These are phyloP conservation scores for Zosterops borbonicus DNA, from an alignment of 2,113 vertebrate genomes.

Conservation along the genomic window DNA sequence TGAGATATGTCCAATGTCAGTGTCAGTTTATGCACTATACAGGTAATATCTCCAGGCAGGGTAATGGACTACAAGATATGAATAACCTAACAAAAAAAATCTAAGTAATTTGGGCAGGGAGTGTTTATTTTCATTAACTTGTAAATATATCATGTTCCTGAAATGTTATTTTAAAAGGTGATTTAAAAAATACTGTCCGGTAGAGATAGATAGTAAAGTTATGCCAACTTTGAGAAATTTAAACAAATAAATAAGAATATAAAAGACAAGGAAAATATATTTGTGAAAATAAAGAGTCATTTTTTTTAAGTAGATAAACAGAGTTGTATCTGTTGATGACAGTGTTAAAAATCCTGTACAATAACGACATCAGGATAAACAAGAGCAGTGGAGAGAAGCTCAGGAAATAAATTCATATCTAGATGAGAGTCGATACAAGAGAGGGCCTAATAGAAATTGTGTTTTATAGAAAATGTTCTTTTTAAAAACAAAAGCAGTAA, in stretches of 20 bases:
- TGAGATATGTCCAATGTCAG: background rate
- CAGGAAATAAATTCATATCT: background rate
- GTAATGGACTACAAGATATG: background rate
- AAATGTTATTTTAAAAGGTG: background rate
- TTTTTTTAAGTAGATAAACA: background rate
- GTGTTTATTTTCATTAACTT: background rate
- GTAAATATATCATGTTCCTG: background rate
- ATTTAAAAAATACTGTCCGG: background rate
- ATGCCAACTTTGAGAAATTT: background rate
- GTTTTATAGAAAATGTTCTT: background rate
- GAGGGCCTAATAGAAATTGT: background rate
- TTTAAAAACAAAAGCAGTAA: background rate
- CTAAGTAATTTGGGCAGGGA: background rate
- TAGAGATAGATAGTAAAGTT: background rate
- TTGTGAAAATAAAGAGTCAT: background rate
- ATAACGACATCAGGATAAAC: background rate
- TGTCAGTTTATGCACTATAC: background rate
- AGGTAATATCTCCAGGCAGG: background rate
- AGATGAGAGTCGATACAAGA: background rate
- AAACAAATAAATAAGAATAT: background rate
- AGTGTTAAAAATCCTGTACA: background rate
- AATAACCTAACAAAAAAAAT: background rate
- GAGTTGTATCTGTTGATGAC: background rate
- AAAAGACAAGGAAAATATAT: background rate
- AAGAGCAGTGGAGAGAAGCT: background rate